Base-by-base conservation (phyloP, 2,113 vertebrate species). In the Andinoacara biseriatus region DNA sequence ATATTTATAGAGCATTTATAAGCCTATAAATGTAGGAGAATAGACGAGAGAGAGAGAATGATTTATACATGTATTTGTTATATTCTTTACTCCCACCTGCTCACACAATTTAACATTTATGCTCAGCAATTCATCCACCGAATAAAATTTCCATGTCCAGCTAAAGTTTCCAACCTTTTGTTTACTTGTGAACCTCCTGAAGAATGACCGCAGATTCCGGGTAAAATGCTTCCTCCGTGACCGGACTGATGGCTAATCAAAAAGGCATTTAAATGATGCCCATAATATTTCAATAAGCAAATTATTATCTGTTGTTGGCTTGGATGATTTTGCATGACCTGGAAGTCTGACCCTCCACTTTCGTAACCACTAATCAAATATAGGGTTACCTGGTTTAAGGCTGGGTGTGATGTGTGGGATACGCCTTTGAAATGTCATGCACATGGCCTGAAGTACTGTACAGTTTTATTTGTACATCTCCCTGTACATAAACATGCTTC, bases 301-400 rank as follows among this genome's bases (percentile, higher is more conserved):
- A 91, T 84, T 10, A 10, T 18, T 58, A 54, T 81, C 46, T 62
- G 14, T 52, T 58, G 18, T 33, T 72, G 60, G 65, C 88, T 60
- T 58, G 46, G 43, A 43, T 78, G 17, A 54, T 17, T 87, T 90
- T 86, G 83, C 83, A 86, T 87, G 43, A 2, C 29, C 6, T 82
- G 83, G 61, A 57, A 58, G 38, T 8, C 2, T 17, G 40, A 52
- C 24, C 11, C 2, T 43, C 40, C 18, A 62, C 7, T 29, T 62
- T 62, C 18, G 20, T 69, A 29, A 49, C 65, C 65, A 52, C 65
- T 69, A 69, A 31, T 52, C 65, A 49, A 52, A 52, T 69, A 13
- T 10, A 0, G 1, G 6, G 24, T 31, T 17, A 2, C 24, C 4
- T 69, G 24, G 24, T 20, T 69, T 20, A 8, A 43, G 49, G 49